phyloP scores from a whole-genome alignment of 2,113 vertebrate genomes.

The Cacatua alba region DNA sequence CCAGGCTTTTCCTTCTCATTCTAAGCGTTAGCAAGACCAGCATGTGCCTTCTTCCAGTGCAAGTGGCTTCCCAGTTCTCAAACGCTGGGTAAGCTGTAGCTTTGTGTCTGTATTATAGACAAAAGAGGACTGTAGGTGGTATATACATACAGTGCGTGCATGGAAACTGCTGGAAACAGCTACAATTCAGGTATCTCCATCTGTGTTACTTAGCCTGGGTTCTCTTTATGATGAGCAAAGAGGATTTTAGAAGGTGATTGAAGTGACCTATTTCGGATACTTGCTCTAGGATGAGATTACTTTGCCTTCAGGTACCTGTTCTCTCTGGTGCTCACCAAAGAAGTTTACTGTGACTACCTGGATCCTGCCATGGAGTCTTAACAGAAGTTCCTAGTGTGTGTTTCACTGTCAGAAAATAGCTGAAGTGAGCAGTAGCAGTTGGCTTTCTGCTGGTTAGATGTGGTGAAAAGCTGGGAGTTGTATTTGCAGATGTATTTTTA shows the following conservation, averaged over 20 bases:
- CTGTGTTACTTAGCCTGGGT: background rate
- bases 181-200: background rate
- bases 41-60: background rate
- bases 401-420: background rate
- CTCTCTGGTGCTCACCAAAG: background rate
- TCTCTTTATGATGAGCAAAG: background rate
- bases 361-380: background rate
- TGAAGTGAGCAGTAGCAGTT: background rate
- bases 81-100: accelerated
- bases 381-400: background rate
- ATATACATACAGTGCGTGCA: background rate
- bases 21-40: background rate
- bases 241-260: background rate
- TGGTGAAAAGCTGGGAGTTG: background rate
- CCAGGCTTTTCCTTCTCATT: background rate
- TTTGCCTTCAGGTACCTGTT: background rate
- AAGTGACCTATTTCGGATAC: background rate
- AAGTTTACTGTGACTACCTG: background rate
- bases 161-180: background rate
- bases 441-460: background rate
- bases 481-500: background rate
- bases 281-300: background rate
- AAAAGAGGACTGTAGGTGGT: background rate
- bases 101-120: background rate
- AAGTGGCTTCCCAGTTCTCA: background rate